phyloP scores from a whole-genome alignment of 1,140 invertebrate genomes.

The Acromyrmex echinatior region DNA sequence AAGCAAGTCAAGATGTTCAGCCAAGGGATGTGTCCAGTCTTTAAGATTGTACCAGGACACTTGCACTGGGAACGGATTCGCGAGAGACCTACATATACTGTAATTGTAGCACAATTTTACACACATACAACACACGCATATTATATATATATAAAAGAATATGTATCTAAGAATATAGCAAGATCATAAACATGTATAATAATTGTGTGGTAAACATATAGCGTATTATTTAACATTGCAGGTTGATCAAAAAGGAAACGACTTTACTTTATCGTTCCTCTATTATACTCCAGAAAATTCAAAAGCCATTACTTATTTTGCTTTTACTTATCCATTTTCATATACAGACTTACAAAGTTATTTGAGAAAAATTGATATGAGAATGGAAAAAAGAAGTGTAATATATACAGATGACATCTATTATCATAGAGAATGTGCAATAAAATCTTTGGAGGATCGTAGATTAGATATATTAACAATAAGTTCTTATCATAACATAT shows the following conservation, averaged over 20 bases:
- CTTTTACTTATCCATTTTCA: slow-evolving; percentile 97
- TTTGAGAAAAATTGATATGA: slow-evolving; percentile 81
- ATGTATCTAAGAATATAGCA: not conserved
- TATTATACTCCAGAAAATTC: slow-evolving; percentile 91
- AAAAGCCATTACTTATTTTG: slow-evolving; percentile 93
- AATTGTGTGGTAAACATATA: not conserved
- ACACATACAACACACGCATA: no score
- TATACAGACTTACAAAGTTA: slow-evolving; percentile 93
- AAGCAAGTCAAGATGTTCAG: slow-evolving; percentile 96
- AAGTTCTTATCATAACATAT: slow-evolving; percentile 93
- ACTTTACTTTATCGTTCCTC: slow-evolving; percentile 93
- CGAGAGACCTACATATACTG: slow-evolving; percentile 90
- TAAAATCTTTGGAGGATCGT: slow-evolving; percentile 93
- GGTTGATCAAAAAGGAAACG: slow-evolving; percentile 87
- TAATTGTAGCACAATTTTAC: slow-evolving; percentile 77
- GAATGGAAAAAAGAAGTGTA: slow-evolving; percentile 81
- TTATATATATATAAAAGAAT: no score
- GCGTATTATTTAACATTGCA: slow-evolving; percentile 83
- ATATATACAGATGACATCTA: slow-evolving; percentile 91
- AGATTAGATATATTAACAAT: slow-evolving; percentile 96
- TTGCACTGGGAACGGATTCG: slow-evolving; percentile 93
- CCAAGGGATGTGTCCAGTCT: slow-evolving; percentile 96
- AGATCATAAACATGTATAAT: not conserved
- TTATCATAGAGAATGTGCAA: slow-evolving; percentile 94
- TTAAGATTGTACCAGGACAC: slow-evolving; percentile 89